Conservation (phyloP, 2,888 invertebrate genomes). For the Cremastinae sp. region DNA sequence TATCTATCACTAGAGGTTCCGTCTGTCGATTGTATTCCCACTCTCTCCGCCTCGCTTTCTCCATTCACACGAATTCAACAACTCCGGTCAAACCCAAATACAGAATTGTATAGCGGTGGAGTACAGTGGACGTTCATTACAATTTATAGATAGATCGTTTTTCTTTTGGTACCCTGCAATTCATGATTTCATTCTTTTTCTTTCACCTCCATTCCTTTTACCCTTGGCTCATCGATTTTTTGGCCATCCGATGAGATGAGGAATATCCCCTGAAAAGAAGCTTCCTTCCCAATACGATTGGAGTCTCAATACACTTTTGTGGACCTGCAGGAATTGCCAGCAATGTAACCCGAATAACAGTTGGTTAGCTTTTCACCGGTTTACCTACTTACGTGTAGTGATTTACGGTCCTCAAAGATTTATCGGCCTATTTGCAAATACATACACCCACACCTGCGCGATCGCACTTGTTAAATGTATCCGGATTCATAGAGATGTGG, state of each 20-base stretch:
- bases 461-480: conserved; percentile 24
- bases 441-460: conserved; percentile 26
- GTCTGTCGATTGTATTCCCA: conserved; percentile 34
- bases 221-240: conserved; percentile 29
- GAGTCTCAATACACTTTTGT: conserved; percentile 29
- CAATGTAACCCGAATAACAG: conserved; percentile 34
- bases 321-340: conserved; percentile 33
- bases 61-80: conserved; percentile 47
- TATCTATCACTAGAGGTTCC: not conserved
- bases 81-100: conserved; percentile 44
- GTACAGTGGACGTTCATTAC: conserved; percentile 75
- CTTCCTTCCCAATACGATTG: conserved; percentile 26
- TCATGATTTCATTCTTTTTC: conserved; percentile 23
- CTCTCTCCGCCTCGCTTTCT: conserved; percentile 29
- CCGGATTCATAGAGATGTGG: not conserved
- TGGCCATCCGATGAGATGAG: conserved; percentile 63
- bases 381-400: conserved; percentile 58
- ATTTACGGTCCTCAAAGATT: conserved; percentile 56
- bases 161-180: conserved; percentile 40
- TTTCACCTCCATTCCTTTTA: conserved; percentile 23
- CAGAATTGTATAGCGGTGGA: conserved; percentile 35
- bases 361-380: conserved; percentile 58
- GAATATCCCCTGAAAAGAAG: conserved; percentile 63
- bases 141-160: conserved; percentile 78
- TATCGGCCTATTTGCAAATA: conserved; percentile 58